Evolutionary conservation across 92 coral and sea anemone genomes (phyloP), one percentile per base, ranked within the genome.

Genomic region (Porites evermanni): DNA sequence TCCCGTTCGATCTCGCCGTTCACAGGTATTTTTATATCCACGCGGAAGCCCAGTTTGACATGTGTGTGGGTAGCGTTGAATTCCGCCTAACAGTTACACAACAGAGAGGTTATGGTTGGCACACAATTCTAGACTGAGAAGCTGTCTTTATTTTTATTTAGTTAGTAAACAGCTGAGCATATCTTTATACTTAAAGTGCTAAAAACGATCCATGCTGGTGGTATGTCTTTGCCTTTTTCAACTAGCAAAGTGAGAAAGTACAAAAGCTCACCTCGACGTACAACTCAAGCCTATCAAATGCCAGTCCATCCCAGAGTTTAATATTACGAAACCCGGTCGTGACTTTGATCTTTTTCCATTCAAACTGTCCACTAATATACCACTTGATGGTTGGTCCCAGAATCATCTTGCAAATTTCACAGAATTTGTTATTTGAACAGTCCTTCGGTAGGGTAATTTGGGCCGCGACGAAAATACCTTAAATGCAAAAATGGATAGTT

Each of bases 1-100:
- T 97, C 98, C 12, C 99, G 93, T 76, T 96, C 93, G 61, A 97
- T 87, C 29, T 93, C 95, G 12, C 96, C 98, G 32, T 97, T 97
- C 38, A 97, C 98, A 17, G 99, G 98, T n/a, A 97, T 86, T 64
- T 93, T 95, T 19, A 97, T 88, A 79, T 97, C 99, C 0, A 92
- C 99, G 6, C 89, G 87, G 87, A 97, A 97, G 13, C 99, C 99
- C 5, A 97, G 87, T 60, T 93, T 95, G 67, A 82, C 70, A 47
- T 89, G 89, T 17, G 60, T 92, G 7, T 70, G n/a, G 2, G 97
- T 89, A 13, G 79, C 83, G 70, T 97, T 97, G 92, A 95, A 93
- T 53, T 92, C 94, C 21, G 95, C 99, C 99, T 97, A 75, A 20
- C 53, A 65, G 64, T 13, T 53, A 18, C 26, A 23, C 14, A 52